Evolutionary conservation across 2,113 vertebrate species (phyloP).

Genomic region (Bubo bubo): DNA sequence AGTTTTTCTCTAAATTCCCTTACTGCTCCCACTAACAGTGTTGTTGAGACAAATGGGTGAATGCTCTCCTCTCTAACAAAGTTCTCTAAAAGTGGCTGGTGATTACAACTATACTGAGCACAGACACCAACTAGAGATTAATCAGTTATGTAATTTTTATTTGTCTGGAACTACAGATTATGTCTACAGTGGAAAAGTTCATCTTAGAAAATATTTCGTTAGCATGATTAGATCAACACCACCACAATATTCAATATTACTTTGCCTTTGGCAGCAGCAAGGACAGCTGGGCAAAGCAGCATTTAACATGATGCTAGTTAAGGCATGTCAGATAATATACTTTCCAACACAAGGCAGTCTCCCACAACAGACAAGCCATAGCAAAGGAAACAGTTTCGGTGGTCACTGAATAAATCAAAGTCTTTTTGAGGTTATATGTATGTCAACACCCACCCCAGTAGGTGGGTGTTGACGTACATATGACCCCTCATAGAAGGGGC

Average conservation of each 20-base stretch:
- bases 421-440: background rate
- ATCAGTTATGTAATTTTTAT: background rate
- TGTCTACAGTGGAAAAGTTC: constrained; percentile 39
- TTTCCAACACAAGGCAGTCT: background rate
- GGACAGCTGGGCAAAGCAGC: constrained; percentile 49
- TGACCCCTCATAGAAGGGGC: background rate
- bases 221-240: constrained; percentile 44
- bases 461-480: background rate
- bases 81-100: background rate
- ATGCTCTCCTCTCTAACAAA: background rate
- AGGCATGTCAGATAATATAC: background rate
- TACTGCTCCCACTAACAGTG: background rate
- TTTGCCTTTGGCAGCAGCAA: constrained; percentile 52
- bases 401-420: background rate
- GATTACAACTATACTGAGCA: background rate
- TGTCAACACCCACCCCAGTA: background rate
- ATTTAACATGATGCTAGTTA: constrained; percentile 5
- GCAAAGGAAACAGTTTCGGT: constrained; percentile 19
- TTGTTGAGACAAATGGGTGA: background rate
- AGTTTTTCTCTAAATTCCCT: background rate
- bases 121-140: background rate
- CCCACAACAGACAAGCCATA: constrained; percentile 36
- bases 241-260: constrained; percentile 19
- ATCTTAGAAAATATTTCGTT: background rate
- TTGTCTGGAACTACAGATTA: constrained; percentile 6